A percentile compares a stretch with the other conserved stretches of the same genome.
Conservation (phyloP, 2,888 invertebrate species). For the Hypolimnas misippus region DNA sequence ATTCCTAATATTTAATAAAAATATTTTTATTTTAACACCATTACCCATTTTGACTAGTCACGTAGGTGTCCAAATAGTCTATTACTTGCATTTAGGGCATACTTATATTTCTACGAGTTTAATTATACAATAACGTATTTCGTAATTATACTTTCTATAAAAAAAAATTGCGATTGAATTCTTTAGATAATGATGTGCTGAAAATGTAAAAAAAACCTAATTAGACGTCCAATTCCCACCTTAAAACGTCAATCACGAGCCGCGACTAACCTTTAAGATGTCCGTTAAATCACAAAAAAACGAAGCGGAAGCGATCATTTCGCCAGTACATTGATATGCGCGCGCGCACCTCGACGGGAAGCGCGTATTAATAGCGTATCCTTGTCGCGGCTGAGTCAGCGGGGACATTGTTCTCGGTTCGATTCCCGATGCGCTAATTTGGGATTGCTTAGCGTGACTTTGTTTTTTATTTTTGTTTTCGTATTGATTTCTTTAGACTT, state of each 20-base stretch:
- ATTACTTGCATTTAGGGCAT: no score
- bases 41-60: no score
- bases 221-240: slow-evolving; percentile 4
- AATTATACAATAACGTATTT: no score
- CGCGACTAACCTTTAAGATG: slow-evolving; percentile 18
- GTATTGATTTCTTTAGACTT: background rate
- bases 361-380: slow-evolving; percentile 44
- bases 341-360: slow-evolving; percentile 48
- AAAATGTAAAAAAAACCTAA: background rate
- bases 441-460: slow-evolving; percentile 2
- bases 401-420: slow-evolving; percentile 25
- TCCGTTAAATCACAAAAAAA: slow-evolving; percentile 21
- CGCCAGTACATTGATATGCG: slow-evolving; percentile 55
- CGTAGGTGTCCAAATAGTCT: no score
- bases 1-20: no score
- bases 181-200: no score
- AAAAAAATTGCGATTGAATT: no score
- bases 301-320: slow-evolving; percentile 30
- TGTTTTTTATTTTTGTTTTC: background rate
- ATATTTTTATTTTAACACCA: no score
- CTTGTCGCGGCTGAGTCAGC: slow-evolving; percentile 39
- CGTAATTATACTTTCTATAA: no score
- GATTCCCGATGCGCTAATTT: slow-evolving; percentile 23
- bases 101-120: no score
- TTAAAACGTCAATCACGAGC: slow-evolving; percentile 21